phyloP scores from a whole-genome alignment of 2,113 vertebrate genomes.

The Coptodon rendalli region DNA sequence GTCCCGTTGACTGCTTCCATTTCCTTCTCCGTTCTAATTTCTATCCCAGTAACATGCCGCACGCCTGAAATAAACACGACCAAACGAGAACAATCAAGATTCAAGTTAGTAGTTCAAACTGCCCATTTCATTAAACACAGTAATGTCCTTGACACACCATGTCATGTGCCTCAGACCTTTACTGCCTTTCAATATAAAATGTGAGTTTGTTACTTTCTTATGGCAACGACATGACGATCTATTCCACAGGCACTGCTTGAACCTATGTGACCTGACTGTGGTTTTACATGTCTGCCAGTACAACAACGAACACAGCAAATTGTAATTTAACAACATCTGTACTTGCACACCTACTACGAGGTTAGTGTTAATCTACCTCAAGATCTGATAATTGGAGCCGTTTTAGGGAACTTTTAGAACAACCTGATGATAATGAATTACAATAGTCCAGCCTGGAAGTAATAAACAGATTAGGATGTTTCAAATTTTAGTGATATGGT shows the following conservation, averaged over 20 bases:
- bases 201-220: neutral
- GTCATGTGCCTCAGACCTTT: neutral
- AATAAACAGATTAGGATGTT: neutral
- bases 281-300: neutral
- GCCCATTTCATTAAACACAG: neutral
- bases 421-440: neutral
- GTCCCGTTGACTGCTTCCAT: conserved; percentile 85
- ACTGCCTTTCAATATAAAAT: neutral
- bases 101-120: neutral
- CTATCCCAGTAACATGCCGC: conserved; percentile 63
- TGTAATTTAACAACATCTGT: neutral
- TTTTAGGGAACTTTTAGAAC: neutral
- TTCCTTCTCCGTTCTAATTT: conserved; percentile 69
- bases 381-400: neutral
- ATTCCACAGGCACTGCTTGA: neutral
- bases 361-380: neutral
- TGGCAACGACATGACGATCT: neutral
- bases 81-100: neutral
- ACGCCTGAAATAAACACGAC: conserved; percentile 55
- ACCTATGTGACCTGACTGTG: neutral
- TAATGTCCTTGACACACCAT: neutral
- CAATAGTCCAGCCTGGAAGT: neutral
- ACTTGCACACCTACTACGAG: neutral
- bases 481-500: neutral
- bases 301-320: neutral